Base-by-base conservation (phyloP, 2,888 invertebrate species). In the Drosophila tanythrix region DNA sequence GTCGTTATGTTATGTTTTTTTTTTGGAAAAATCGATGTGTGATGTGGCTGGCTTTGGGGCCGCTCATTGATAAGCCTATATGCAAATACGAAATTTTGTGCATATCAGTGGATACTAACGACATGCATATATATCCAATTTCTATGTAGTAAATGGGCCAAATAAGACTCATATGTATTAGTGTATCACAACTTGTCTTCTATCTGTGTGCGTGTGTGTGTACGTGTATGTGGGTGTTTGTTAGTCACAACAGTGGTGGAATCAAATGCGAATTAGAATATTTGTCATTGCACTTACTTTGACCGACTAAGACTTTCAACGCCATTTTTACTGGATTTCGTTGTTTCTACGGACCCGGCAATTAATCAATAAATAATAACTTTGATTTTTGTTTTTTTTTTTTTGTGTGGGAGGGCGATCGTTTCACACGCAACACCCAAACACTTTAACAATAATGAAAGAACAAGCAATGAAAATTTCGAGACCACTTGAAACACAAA, bases 291-390 rank as follows among this genome's bases (percentile, higher is more conserved):
- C 57, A 96, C 97, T 97, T 94, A 97, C 97, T 97, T 94, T 96
- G 96, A 81, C 97, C 97, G 92, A 97, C 97, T 93, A 96, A 95
- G 93, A 95, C 96, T 95, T 97, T 97, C 92, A 97, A 95, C 94
- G 97, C 97, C 97, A 97, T 97, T 94, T 91, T 91, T 55, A 36
- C 29, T 62, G 46, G 29, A 21, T 57, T 69, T 59, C 48, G 46
- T 64, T 64, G 36, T 68, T 62, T 58, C 51, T 43, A 59, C 55
- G 36, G 38, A 27, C 33, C 81, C 65, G 72, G 56, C 35, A 27
- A 59, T 33, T 6, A 60, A 51, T 61, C 50, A 80, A 68, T 40
- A 48, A 61, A 35, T 27, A 55, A 63, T 46, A 31, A 58, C 11
- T 64, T 51, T 29, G 13, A 36, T 31, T 31, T 46, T 48, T 61